Base-by-base conservation (phyloP, 2,888 invertebrate species). In the Scaptomyza flava region DNA sequence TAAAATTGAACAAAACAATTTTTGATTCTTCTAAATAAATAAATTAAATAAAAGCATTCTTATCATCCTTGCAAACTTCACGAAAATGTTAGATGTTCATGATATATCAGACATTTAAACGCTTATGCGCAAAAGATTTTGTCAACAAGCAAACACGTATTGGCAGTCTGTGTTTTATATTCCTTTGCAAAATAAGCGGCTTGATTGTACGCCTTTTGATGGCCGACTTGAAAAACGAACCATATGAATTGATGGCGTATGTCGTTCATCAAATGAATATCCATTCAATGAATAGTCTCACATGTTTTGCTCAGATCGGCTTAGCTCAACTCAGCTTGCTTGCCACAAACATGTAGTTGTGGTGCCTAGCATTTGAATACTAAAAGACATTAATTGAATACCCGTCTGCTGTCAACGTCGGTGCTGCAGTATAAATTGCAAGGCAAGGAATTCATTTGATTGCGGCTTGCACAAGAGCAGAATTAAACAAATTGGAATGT, bases 131-230 rank as follows among this genome's bases (percentile, higher is more conserved):
- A 50, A 34, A n/a, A n/a, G n/a, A n/a, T n/a, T n/a, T n/a, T n/a
- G n/a, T n/a, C n/a, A n/a, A n/a, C 17, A 62, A 42, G 27, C 58
- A 68, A 36, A 60, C 53, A 57, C 53, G 46, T 70, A 45, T 66
- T 57, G 46, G 7, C 43, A 46, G 58, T 31, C 33, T 31, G 14
- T 2, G 12, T 2, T 54, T 65, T 62, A 61, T 34, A 41, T 62
- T 66, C 33, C 68, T 45, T 62, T 68, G 69, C 58, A 68, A 66
- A 62, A 77, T 85, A 81, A 81, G 82, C 85, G 53, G 82, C 82
- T 85, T 81, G 79, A 81, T 81, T 81, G 85, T 70, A 58, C 54
- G 75, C 65, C 77, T 75, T 79, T 85, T 81, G 72, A 82, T 77
- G 60, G 75, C 46, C 59, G 64, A 41, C 54, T 74, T 82, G 50